Evolutionary conservation across 2,113 vertebrate genomes (phyloP).

Genomic region (Rhagologus leucostigma): DNA sequence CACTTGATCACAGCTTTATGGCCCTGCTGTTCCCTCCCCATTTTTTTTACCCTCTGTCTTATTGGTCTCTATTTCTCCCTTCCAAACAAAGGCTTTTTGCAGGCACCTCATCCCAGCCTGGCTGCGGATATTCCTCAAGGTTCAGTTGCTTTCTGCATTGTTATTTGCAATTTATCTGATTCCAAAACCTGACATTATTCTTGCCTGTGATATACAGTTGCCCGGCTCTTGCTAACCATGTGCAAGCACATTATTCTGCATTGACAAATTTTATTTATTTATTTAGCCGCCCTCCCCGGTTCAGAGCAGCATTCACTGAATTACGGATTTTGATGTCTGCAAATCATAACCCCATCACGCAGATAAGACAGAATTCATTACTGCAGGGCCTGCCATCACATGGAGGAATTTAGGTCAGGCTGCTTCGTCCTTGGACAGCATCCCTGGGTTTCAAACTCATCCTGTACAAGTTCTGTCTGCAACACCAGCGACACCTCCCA

Average conservation of each 20-base stretch:
- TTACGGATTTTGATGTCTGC: slow-evolving; percentile 54
- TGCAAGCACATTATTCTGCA: slow-evolving; percentile 24
- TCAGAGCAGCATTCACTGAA: background rate
- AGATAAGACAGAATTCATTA: slow-evolving; percentile 62
- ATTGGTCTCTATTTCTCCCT: background rate
- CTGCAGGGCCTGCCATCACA: background rate
- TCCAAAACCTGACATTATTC: slow-evolving; percentile 66
- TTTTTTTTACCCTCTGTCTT: background rate
- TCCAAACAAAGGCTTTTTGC: background rate
- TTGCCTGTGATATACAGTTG: background rate
- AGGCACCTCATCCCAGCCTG: slow-evolving; percentile 12
- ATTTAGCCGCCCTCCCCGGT: slow-evolving; percentile 10
- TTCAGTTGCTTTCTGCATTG: slow-evolving; percentile 51
- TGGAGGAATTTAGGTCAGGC: slow-evolving; percentile 40
- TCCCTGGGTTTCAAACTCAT: background rate
- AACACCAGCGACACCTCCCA: background rate
- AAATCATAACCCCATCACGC: slow-evolving; percentile 29
- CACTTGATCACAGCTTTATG: background rate
- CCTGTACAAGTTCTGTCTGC: background rate
- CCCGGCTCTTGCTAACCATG: slow-evolving; percentile 44
- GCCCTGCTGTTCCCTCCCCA: background rate
- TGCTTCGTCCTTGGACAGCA: slow-evolving; percentile 44
- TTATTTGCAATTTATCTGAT: slow-evolving; percentile 74
- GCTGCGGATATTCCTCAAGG: slow-evolving; percentile 47
- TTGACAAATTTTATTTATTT: slow-evolving; percentile 54